Percentiles rank a stretch among this genome's conserved stretches.
phyloP scores from a whole-genome alignment of 2,113 vertebrate species.

The Acrocephalus kingi region DNA sequence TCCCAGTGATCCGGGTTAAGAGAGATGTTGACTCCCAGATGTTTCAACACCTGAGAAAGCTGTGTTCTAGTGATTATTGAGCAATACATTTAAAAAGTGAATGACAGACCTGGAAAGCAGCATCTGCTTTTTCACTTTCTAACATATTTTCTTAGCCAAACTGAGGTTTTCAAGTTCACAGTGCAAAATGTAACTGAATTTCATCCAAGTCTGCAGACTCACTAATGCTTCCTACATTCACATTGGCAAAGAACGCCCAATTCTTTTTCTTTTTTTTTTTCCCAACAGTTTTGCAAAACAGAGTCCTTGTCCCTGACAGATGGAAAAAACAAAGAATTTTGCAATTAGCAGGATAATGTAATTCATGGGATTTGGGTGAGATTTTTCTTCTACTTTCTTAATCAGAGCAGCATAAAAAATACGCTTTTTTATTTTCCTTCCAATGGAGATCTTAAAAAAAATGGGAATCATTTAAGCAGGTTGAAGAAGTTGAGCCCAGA shows the following conservation, averaged over 20 bases:
- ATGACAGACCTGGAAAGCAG: slow-evolving; percentile 67
- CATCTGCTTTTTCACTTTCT: slow-evolving; percentile 58
- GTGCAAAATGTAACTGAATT: slow-evolving; percentile 63
- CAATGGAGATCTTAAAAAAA: not conserved
- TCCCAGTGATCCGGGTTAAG: slow-evolving; percentile 30
- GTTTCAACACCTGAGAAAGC: slow-evolving; percentile 41
- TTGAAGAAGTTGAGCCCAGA: not conserved
- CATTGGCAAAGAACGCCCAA: slow-evolving; percentile 15
- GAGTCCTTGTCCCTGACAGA: slow-evolving; percentile 47
- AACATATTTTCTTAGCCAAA: slow-evolving; percentile 63
- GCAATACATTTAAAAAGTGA: slow-evolving; percentile 52
- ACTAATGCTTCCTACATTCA: not conserved
- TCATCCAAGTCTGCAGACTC: slow-evolving; percentile 44
- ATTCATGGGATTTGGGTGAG: not conserved
- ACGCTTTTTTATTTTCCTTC: not conserved
- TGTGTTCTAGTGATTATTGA: slow-evolving; percentile 37
- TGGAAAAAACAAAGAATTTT: slow-evolving; percentile 47
- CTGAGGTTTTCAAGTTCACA: slow-evolving; percentile 56
- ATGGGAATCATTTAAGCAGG: not conserved
- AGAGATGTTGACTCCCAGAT: slow-evolving; percentile 35
- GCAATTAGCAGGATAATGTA: not conserved
- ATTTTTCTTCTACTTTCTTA: not conserved
- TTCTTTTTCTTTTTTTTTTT: not conserved
- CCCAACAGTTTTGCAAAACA: slow-evolving; percentile 32
- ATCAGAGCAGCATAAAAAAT: not conserved